Conservation (phyloP, 1,140 invertebrate genomes). For the Thaumetopoea pityocampa region DNA sequence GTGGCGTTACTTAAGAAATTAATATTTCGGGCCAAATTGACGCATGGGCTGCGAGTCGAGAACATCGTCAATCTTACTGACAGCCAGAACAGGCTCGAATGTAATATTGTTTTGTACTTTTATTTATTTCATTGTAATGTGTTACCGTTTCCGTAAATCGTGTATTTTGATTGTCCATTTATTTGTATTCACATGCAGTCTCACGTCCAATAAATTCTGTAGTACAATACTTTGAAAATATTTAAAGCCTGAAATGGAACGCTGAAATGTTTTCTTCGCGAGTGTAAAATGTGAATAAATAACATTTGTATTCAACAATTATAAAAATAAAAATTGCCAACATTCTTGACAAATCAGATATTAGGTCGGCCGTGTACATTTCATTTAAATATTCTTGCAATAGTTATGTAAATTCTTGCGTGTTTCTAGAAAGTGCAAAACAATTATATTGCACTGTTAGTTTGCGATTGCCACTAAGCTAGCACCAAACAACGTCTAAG, state of each 20-base stretch:
- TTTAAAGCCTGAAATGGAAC: background rate
- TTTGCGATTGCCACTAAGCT: background rate
- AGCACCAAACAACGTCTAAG: constrained; percentile 11
- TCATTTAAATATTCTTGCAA: constrained; percentile 21
- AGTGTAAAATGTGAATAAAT: constrained; percentile 10
- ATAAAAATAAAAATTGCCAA: constrained; percentile 4
- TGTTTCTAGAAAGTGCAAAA: constrained; percentile 17
- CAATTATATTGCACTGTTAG: constrained; percentile 4
- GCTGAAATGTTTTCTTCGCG: constrained; percentile 1
- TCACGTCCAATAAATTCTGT: constrained; percentile 1
- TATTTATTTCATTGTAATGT: constrained; percentile 4
- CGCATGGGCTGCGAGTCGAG: constrained; percentile 16
- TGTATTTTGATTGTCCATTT: constrained; percentile 14
- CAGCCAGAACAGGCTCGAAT: constrained; percentile 5
- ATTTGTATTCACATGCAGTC: constrained; percentile 7
- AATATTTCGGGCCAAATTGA: constrained; percentile 39
- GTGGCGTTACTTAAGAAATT: constrained; percentile 41
- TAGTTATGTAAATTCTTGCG: constrained; percentile 22
- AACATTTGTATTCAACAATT: constrained; percentile 4
- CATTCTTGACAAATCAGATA: constrained; percentile 12
- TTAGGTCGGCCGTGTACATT: constrained; percentile 16
- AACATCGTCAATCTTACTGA: constrained; percentile 11
- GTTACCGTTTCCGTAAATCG: constrained; percentile 4
- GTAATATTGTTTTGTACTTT: constrained; percentile 14
- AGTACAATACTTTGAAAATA: too few relatives aligned